Evolutionary conservation across 2,888 invertebrate species (phyloP).

Genomic region (Athetis lepigone): DNA sequence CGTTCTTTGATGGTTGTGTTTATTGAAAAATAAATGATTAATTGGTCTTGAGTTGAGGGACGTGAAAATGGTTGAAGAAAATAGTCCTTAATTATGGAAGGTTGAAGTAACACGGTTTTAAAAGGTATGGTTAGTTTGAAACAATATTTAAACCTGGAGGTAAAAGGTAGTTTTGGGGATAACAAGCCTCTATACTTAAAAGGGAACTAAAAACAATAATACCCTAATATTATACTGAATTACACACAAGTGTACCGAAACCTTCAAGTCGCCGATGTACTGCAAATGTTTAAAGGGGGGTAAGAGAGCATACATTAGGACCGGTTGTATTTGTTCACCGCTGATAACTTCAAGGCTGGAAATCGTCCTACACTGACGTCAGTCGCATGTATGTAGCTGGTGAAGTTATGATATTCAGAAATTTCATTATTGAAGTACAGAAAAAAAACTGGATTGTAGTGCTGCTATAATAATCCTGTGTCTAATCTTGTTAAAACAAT

Average conservation of each 20-base stretch:
- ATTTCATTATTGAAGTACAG: too few species aligned
- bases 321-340: constrained; percentile 22
- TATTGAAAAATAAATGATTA: constrained; percentile 6
- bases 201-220: background rate
- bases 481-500: too few species aligned
- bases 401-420: background rate
- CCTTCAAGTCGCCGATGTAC: background rate
- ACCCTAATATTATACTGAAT: background rate
- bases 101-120: background rate
- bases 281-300: background rate
- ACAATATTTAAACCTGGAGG: too few species aligned
- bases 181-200: too few species aligned
- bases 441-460: too few species aligned
- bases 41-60: background rate
- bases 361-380: constrained; percentile 18
- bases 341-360: constrained; percentile 28
- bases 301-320: constrained; percentile 6
- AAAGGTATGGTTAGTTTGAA: too few species aligned
- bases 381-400: background rate
- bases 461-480: too few species aligned
- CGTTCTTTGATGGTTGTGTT: constrained; percentile 30
- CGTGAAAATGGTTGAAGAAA: background rate
- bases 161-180: too few species aligned
- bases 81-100: background rate
- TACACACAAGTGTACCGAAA: background rate